Percentiles rank a stretch among this genome's conserved stretches.
These are phyloP conservation scores for Chironomus riparius DNA, from an alignment of 2,888 invertebrate species.

Conservation along the genomic window DNA sequence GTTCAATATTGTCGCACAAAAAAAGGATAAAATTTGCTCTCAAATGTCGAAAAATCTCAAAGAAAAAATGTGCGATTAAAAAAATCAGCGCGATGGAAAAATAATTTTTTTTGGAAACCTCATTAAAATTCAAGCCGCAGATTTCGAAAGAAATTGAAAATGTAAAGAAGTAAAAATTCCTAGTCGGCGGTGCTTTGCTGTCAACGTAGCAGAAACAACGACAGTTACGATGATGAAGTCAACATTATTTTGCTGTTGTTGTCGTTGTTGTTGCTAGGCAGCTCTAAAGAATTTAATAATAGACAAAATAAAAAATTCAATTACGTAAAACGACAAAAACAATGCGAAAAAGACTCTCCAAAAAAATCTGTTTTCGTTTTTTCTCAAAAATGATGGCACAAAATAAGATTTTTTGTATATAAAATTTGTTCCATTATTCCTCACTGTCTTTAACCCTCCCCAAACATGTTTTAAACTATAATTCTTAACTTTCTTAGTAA, in stretches of 20 bases:
- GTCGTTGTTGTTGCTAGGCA: background rate
- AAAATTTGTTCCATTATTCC: too few relatives aligned
- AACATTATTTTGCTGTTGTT: background rate
- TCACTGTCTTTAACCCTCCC: too few relatives aligned
- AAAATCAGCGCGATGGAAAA: background rate
- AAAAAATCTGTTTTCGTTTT: background rate
- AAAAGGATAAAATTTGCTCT: background rate
- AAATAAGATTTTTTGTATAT: background rate
- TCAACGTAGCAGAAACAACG: background rate
- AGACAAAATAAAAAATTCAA: background rate
- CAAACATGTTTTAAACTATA: background rate
- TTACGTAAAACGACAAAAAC: background rate
- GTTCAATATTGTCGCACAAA: background rate
- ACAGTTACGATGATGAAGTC: background rate
- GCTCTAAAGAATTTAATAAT: background rate
- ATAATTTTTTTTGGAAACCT: background rate
- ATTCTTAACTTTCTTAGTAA: background rate
- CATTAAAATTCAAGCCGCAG: slow-evolving; percentile 4
- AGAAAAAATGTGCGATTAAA: background rate
- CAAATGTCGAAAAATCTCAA: background rate
- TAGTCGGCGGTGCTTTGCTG: background rate
- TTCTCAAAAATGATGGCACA: background rate
- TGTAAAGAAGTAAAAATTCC: background rate
- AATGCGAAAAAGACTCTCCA: background rate
- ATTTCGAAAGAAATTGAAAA: background rate